Base-by-base conservation (phyloP, 2,888 invertebrate genomes). In the Mystacides longicornis region DNA sequence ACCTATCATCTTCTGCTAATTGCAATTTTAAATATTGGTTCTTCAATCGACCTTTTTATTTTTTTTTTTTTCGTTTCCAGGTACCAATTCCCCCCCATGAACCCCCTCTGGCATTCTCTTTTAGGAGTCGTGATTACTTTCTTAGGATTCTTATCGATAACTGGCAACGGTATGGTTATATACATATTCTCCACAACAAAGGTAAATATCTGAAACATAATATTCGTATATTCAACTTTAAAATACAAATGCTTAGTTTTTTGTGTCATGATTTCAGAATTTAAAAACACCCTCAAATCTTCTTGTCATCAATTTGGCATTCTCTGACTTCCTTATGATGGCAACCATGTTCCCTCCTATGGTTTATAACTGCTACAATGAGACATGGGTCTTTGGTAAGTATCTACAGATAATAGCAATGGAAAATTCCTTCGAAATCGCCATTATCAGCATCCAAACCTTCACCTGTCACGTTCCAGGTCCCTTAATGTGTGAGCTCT, bases 281-380 rank as follows among this genome's bases (percentile, higher is more conserved):
- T 79, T 94, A 56, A 84, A 91, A 64, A 93, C 93, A 33, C 94
- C 94, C 48, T 92, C 94, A 61, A 95, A 95, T 71, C 78, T 95
- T 64, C 78, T 94, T 64, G 88, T 95, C 57, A 86, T 94, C 58
- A 95, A 95, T 74, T 79, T 95, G 67, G 94, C 94, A 33, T 85
- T 95, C 71, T 91, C 92, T 54, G 93, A 93, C 69, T 89, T 93
- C 68, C 79, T 86, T 62, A 93, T 93, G 87, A 93, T 93, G 92
- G 75, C 85, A 64, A 72, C 76, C 63, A 89, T 89, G 89, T 81
- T 87, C 65, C 87, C 89, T 51, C 80, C 89, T 61, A 90, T 91
- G 85, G 84, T 89, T 51, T 79, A 89, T 63, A 92, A 87, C 69
- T 90, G 91, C 69, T 90, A 89, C 69, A 77, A 87, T 65, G 89